phyloP scores from a whole-genome alignment of 1,140 invertebrate species.

The Drosophila sp. region DNA sequence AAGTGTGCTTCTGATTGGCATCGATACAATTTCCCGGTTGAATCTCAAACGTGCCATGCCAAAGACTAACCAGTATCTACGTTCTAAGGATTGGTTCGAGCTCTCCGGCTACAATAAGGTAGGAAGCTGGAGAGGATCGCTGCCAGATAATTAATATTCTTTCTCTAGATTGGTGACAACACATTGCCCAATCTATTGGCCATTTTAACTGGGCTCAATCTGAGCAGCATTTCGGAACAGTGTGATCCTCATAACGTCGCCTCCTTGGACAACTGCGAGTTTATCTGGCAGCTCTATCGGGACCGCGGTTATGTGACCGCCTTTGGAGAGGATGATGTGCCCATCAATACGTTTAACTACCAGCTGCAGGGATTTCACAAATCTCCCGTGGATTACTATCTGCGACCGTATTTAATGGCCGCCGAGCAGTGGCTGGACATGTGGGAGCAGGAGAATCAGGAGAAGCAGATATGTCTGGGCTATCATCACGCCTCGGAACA shows the following conservation, averaged over 20 bases:
- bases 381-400: slow-evolving; percentile 92
- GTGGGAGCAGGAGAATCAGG: slow-evolving; percentile 52
- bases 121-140: slow-evolving; percentile 1
- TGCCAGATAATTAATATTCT: background rate
- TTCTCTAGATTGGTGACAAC: slow-evolving; percentile 87
- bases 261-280: slow-evolving; percentile 87
- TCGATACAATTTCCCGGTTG: slow-evolving; percentile 91
- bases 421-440: slow-evolving; percentile 86
- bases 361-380: slow-evolving; percentile 90
- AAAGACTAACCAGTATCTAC: slow-evolving; percentile 88
- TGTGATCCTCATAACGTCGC: slow-evolving; percentile 85
- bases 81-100: slow-evolving; percentile 85
- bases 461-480: slow-evolving; percentile 86
- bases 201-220: slow-evolving; percentile 88
- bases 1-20: slow-evolving; percentile 89
- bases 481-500: slow-evolving; percentile 86
- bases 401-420: slow-evolving; percentile 89
- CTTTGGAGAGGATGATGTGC: slow-evolving; percentile 90
- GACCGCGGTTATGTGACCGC: slow-evolving; percentile 90
- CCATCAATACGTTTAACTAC: slow-evolving; percentile 92
- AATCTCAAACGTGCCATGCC: slow-evolving; percentile 91
- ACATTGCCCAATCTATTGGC: slow-evolving; percentile 93
- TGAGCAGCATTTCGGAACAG: slow-evolving; percentile 80
- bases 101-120: slow-evolving; percentile 85
- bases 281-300: slow-evolving; percentile 91